A percentile compares a stretch with the other conserved stretches of the same genome.
Evolutionary conservation across 1,140 invertebrate genomes (phyloP).

Genomic region (Euschistus heros): DNA sequence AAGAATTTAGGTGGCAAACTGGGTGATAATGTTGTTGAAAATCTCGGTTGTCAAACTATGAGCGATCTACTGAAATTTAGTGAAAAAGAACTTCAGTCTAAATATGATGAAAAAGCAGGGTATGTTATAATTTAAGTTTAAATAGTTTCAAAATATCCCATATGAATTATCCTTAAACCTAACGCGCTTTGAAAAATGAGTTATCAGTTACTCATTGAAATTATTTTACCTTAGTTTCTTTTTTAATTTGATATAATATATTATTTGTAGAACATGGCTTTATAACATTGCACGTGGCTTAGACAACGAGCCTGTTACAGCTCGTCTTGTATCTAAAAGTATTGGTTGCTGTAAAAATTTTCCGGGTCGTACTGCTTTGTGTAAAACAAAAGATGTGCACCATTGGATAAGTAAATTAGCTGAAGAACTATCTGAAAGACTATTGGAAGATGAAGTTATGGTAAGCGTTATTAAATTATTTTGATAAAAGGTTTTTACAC

Average conservation of each 20-base stretch:
- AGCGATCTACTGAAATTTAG: constrained; percentile 58
- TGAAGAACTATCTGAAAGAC: constrained; percentile 69
- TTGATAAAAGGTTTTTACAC: too few relatives aligned
- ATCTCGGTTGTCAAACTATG: constrained; percentile 65
- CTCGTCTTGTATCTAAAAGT: constrained; percentile 77
- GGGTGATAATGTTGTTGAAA: constrained; percentile 58
- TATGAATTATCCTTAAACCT: background rate
- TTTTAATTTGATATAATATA: background rate
- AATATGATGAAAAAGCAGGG: constrained; percentile 78
- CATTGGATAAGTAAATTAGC: constrained; percentile 74
- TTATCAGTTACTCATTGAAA: background rate
- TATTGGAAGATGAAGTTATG: constrained; percentile 58
- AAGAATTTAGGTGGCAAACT: constrained; percentile 83
- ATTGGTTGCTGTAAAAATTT: constrained; percentile 95
- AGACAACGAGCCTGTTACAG: constrained; percentile 74
- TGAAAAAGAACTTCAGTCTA: constrained; percentile 52
- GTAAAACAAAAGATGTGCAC: constrained; percentile 54
- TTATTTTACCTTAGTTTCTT: too few relatives aligned
- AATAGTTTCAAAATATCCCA: constrained; percentile 2
- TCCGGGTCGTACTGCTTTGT: constrained; percentile 65
- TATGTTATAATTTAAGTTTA: constrained; percentile 35
- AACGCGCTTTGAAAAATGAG: background rate
- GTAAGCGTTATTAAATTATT: constrained; percentile 21
- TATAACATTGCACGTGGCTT: constrained; percentile 78
- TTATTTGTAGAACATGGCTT: constrained; percentile 56